phyloP scores from a whole-genome alignment of 2,888 invertebrate species.

The Deroplatys truncata region DNA sequence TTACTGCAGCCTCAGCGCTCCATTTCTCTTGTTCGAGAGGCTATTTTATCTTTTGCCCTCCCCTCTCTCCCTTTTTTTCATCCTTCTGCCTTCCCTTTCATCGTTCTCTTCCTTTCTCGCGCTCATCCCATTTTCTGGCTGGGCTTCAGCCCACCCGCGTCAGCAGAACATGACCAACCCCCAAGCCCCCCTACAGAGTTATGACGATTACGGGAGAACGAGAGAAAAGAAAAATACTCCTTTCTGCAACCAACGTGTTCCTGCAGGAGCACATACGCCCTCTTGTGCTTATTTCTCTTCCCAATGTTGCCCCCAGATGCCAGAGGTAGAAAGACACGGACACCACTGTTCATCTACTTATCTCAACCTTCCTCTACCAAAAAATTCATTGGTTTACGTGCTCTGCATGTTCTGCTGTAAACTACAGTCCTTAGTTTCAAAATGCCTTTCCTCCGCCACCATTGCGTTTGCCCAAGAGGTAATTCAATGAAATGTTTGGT shows the following conservation, averaged over 20 bases:
- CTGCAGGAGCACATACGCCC: neutral
- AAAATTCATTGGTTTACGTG: too few species aligned
- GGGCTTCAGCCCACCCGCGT: slow-evolving; percentile 1
- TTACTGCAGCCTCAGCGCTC: slow-evolving; percentile 20
- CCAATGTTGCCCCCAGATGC: neutral
- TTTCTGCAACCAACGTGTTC: neutral
- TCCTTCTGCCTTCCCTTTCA: neutral
- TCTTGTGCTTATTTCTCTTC: neutral
- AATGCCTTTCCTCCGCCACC: too few species aligned
- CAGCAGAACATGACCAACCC: slow-evolving; percentile 13
- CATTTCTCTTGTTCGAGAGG: slow-evolving; percentile 21
- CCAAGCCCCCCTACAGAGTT: neutral
- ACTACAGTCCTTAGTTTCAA: too few species aligned
- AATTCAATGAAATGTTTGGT: too few species aligned
- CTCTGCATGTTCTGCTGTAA: too few species aligned
- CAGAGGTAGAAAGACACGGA: neutral
- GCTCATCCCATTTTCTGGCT: neutral
- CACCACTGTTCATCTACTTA: neutral
- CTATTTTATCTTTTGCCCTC: slow-evolving; percentile 21
- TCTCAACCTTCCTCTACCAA: too few species aligned
- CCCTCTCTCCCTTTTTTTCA: neutral
- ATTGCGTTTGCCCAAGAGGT: too few species aligned
- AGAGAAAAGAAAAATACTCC: neutral
- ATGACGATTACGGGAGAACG: slow-evolving; percentile 16
- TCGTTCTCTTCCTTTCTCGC: neutral